phyloP scores from a whole-genome alignment of 2,888 invertebrate genomes.

The Pachycephus smyrnensis region DNA sequence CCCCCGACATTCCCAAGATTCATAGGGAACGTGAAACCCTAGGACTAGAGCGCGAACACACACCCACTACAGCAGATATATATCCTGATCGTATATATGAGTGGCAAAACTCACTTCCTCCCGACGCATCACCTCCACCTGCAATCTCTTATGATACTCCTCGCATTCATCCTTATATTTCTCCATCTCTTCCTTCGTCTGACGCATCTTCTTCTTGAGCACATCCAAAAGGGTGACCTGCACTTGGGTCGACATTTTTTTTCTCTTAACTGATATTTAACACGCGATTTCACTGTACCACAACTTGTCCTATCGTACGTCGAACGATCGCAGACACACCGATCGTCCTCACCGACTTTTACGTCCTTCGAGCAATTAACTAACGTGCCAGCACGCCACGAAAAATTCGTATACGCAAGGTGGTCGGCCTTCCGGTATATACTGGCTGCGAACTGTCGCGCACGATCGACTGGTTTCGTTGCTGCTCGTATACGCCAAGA shows the following conservation, averaged over 20 bases:
- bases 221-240: constrained; percentile 96
- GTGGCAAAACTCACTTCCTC: constrained; percentile 88
- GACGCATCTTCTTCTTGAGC: constrained; percentile 99
- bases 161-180: constrained; percentile 98
- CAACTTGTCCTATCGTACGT: constrained; percentile 21
- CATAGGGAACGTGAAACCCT: constrained; percentile 27
- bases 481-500: constrained; percentile 55
- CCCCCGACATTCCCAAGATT: no score
- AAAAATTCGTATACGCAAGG: constrained; percentile 28
- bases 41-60: constrained; percentile 14
- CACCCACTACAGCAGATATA: constrained; percentile 5
- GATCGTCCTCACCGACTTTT: neutral
- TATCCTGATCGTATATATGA: no score
- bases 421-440: constrained; percentile 37
- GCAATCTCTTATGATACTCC: constrained; percentile 94
- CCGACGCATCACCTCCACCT: constrained; percentile 94
- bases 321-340: neutral
- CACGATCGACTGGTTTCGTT: constrained; percentile 57
- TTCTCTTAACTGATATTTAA: constrained; percentile 45
- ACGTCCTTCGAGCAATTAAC: neutral
- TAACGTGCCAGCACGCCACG: constrained; percentile 11
- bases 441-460: constrained; percentile 45
- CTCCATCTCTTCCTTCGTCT: constrained; percentile 99
- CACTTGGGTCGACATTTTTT: constrained; percentile 87
- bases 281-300: no score